Conservation (phyloP, 2,888 invertebrate species). For the Hirtodrosophila confusa region DNA sequence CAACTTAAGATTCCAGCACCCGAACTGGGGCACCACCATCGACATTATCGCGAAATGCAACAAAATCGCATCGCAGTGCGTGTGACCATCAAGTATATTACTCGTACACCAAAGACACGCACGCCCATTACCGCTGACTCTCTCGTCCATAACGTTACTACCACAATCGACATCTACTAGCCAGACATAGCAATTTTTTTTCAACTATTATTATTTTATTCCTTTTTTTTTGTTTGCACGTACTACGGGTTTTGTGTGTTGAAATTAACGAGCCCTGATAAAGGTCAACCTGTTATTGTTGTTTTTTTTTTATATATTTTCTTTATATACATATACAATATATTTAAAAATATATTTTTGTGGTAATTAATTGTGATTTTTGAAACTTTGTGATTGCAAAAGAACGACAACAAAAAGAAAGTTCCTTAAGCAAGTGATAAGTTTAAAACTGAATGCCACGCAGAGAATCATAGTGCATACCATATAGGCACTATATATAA, state of each 20-base stretch:
- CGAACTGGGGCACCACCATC: conserved; percentile 1
- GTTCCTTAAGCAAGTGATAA: conserved; percentile 80
- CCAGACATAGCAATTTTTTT: conserved; percentile 4
- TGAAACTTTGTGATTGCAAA: conserved; percentile 76
- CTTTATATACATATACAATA: too few species aligned
- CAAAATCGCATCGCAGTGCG: conserved; percentile 36
- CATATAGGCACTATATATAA: conserved; percentile 2
- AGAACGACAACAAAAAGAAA: conserved; percentile 61
- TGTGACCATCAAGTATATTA: conserved; percentile 25
- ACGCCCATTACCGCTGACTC: conserved; percentile 22
- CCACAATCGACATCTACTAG: conserved; percentile 30
- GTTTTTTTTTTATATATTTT: background rate
- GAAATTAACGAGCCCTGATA: conserved; percentile 1
- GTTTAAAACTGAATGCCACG: conserved; percentile 26
- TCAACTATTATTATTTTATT: background rate
- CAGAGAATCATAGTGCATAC: conserved; percentile 3
- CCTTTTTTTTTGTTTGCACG: conserved; percentile 29
- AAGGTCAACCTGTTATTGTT: conserved; percentile 22
- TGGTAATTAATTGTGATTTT: conserved; percentile 66
- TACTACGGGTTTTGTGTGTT: conserved; percentile 1
- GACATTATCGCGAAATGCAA: conserved; percentile 42
- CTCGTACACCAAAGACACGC: conserved; percentile 43
- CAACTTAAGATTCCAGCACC: conserved; percentile 10
- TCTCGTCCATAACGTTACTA: conserved; percentile 9
- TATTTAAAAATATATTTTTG: conserved; percentile 48